These are phyloP conservation scores for Cylindroiulus punctatus DNA, from an alignment of 2,888 invertebrate species.

Conservation along the genomic window DNA sequence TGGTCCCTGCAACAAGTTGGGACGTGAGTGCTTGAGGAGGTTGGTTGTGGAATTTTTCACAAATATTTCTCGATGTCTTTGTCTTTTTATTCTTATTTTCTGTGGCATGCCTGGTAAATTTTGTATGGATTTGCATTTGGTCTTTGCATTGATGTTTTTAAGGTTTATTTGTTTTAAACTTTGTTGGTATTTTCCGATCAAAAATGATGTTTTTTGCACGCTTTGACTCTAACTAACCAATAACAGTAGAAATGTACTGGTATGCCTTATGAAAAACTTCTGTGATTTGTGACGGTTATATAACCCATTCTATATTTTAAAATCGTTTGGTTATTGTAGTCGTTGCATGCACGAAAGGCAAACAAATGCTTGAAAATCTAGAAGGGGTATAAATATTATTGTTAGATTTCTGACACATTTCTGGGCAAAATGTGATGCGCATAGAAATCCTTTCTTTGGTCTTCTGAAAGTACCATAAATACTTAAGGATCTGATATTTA, in stretches of 20 bases:
- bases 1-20: conserved; percentile 33
- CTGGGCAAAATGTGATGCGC: too few species aligned
- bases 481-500: too few species aligned
- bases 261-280: neutral
- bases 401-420: too few species aligned
- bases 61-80: conserved; percentile 16
- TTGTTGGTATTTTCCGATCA: neutral
- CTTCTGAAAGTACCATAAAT: too few species aligned
- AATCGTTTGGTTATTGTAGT: neutral
- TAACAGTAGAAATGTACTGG: neutral
- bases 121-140: neutral
- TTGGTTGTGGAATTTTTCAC: conserved; percentile 16
- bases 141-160: neutral
- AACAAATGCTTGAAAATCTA: too few species aligned
- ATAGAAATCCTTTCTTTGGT: too few species aligned
- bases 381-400: too few species aligned
- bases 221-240: neutral
- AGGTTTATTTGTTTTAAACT: neutral
- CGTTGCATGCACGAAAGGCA: neutral
- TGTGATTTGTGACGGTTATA: neutral
- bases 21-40: conserved; percentile 42
- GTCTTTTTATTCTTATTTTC: neutral
- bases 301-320: neutral
- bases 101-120: neutral
- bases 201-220: neutral